A percentile compares a stretch with the other conserved stretches of the same genome.
Evolutionary conservation across 2,113 vertebrate species (phyloP).

Genomic region (Syngnathoides biaculeatus): DNA sequence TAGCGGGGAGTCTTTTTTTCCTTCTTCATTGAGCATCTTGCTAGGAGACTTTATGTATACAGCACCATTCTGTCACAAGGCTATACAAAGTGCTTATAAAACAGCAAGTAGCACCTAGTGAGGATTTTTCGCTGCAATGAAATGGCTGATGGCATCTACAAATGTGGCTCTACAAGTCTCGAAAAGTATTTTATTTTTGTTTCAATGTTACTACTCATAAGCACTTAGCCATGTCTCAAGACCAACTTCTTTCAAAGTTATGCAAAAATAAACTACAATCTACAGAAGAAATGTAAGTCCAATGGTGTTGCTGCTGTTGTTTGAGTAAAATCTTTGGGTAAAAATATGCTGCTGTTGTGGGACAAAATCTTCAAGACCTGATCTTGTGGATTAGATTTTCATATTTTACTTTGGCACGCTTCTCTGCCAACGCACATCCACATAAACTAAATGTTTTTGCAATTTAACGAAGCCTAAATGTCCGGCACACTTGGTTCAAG

Average conservation of each 20-base stretch:
- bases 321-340: not conserved
- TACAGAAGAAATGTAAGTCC: not conserved
- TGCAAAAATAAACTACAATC: not conserved
- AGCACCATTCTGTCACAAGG: not conserved
- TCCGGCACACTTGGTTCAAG: no score
- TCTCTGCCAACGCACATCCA: no score
- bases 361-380: not conserved
- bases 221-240: not conserved
- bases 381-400: no score
- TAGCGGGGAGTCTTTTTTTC: not conserved
- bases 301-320: not conserved
- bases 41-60: not conserved
- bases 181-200: not conserved
- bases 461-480: no score
- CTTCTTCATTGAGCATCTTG: slow-evolving; percentile 2
- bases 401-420: no score
- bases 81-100: slow-evolving; percentile 3
- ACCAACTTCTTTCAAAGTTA: not conserved
- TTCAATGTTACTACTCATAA: not conserved
- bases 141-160: not conserved
- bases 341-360: not conserved
- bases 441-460: no score
- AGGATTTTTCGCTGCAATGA: not conserved
- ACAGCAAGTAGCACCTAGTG: not conserved
- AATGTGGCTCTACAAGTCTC: not conserved